Evolutionary conservation across 2,113 vertebrate species (phyloP), one percentile per base, ranked within the genome.

Genomic region (Loxodonta africana): DNA sequence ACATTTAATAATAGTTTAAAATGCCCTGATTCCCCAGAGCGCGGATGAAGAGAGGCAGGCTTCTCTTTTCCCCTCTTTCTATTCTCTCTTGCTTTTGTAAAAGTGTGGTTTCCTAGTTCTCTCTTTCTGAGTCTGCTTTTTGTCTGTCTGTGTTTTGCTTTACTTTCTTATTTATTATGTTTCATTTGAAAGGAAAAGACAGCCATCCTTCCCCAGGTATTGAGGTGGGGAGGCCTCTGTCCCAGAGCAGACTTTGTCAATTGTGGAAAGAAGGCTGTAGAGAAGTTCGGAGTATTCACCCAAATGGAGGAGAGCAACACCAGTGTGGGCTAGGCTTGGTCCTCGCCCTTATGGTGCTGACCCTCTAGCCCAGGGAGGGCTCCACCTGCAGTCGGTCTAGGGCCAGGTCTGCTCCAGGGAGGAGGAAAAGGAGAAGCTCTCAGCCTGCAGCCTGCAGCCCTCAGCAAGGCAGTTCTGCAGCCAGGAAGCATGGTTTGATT

Each of bases 71-170:
- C 62, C 41, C 21, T 65, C 65, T 15, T 48, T 97, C 78, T 48
- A 26, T 80, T 33, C 48, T 37, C 26, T 60, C 18, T 51, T 6
- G 41, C 74, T 78, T 84, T 95, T 46, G 30, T 21, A 20, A 91
- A 85, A 57, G 41, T 41, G 1, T 78, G 28, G 46, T 96, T 96
- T 91, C 37, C 67, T 83, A 83, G 37, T 51, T 95, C 95, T 95
- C 83, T 63, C 67, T 51, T 76, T 73, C 44, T 30, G 83, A 84
- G 74, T 48, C 93, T 97, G 96, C 57, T 91, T 91, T 95, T 53
- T 95, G 78, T 95, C 93, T 91, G 86, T 83, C 67, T 93, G 37
- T 81, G 48, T 80, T 88, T 81, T 93, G 88, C 92, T 97, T 95
- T 60, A 48, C 90, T 95, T 96, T 88, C 51, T 8, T 96, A 86